Evolutionary conservation across 1,140 invertebrate species (phyloP), one percentile per base, ranked within the genome.

Genomic region (Elymnias hypermnestra): DNA sequence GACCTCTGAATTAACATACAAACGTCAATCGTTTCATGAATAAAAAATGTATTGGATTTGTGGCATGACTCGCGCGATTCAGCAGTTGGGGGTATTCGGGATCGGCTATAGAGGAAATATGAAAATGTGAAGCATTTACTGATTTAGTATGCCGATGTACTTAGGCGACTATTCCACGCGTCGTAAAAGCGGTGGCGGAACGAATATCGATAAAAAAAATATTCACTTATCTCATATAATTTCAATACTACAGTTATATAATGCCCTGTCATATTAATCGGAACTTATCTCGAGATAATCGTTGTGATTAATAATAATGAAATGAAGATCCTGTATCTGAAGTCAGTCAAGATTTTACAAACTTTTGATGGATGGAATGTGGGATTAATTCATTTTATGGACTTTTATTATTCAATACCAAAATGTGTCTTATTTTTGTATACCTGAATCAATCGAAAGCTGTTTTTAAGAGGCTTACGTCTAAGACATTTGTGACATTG

Each of bases 41-140:
- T 85, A 85, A 85, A 83, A 83, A 85, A 85, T 85, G 76, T 85
- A 85, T 85, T 83, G 78, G 78, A 85, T 85, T 83, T 83, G 76
- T 69, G 63, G 64, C 77, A 83, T 79, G 76, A 78, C 57, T 77
- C 58, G 67, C 64, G 69, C 65, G 49, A 28, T 41, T 51, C 56
- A 57, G 53, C 57, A 56, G 57, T 68, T 48, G 50, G 55, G 45
- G 62, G 29, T 58, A 72, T 52, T 62, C 58, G 53, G 45, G 57
- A 60, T 47, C 47, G 58, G 51, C 55, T 57, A 66, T 69, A 47
- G 66, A 61, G 60, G 64, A 73, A 72, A 72, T 73, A 73, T 76
- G 53, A 76, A 72, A 75, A 68, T 64, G 57, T 59, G 62, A 49
- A 45, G 49, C 58, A 72, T 70, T 63, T 18, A 66, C 62, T 64